Base-by-base conservation (phyloP, 2,113 vertebrate genomes). In the Brienomyrus longianalis region DNA sequence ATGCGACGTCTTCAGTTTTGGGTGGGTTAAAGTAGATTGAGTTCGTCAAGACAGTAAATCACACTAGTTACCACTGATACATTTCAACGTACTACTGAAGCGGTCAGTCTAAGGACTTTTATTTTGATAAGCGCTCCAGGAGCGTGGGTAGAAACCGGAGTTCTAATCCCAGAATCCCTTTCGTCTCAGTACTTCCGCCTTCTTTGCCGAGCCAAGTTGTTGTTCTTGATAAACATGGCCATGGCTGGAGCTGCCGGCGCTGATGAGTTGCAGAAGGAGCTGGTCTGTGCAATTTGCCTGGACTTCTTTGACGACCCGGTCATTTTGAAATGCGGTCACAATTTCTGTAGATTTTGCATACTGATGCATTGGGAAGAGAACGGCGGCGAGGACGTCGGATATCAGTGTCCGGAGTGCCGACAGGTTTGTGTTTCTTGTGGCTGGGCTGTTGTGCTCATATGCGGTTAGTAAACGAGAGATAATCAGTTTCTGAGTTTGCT, bases 361-460 rank as follows among this genome's bases (percentile, higher is more conserved):
- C 93, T 94, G 52, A 94, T 96, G 95, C 96, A 96, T 86, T 96
- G 96, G 96, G 95, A 96, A 77, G 96, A 96, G 93, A 96, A 96
- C 92, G 96, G 95, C 92, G 94, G 93, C 89, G 95, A 96, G 89
- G 95, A 95, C 62, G 88, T 91, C 88, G 95, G 96, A 0, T 96
- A 96, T 52, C 95, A 95, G 92, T 96, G 96, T 87, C 96, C 96
- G 35, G 95, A 96, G 31, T 96, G 96, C 91, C 92, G 96, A 88
- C 93, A 95, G 94, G 96, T 96, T 84, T 45, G 92, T 92, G 45
- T 51, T 88, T 83, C 62, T 54, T 23, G 23, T 66, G 59, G 59
- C 23, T 66, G 23, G 9, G 23, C 59, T 9, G 7, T 66, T 5
- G 23, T 66, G 59, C 59, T 66, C 23, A n/a, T n/a, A 10, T 66